Evolutionary conservation across 2,888 invertebrate species (phyloP).

Genomic region (Aspidiotus destructor): DNA sequence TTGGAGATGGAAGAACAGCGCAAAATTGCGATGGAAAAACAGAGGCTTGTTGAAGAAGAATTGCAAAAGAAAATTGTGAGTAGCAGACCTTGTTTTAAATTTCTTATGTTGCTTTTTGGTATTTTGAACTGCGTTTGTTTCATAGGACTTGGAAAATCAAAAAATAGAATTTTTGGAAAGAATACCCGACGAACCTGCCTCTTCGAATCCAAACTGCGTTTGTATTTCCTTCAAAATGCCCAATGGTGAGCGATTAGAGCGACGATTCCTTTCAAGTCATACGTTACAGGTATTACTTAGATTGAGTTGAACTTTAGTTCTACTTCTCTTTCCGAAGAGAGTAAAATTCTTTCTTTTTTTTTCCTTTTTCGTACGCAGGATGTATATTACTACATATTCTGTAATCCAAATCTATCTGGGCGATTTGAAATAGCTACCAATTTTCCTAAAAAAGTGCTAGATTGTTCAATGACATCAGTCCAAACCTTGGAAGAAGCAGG

Average conservation of each 20-base stretch:
- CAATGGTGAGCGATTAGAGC: conserved; percentile 73
- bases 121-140: conserved; percentile 16
- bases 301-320: too few relatives aligned
- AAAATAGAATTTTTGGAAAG: conserved; percentile 56
- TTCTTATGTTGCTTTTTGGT: not conserved
- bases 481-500: conserved; percentile 65
- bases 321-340: not conserved
- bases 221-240: conserved; percentile 86
- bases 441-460: conserved; percentile 78
- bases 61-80: conserved; percentile 20
- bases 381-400: conserved; percentile 89
- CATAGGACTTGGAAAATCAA: conserved; percentile 53
- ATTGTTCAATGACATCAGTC: conserved; percentile 48
- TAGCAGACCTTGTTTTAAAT: not conserved
- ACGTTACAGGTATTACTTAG: conserved; percentile 61
- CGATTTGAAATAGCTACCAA: conserved; percentile 92
- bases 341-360: too few relatives aligned
- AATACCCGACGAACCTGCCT: conserved; percentile 66
- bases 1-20: conserved; percentile 34
- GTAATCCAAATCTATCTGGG: conserved; percentile 84
- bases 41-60: conserved; percentile 23
- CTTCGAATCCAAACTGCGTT: conserved; percentile 59
- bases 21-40: conserved; percentile 22
- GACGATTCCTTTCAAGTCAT: conserved; percentile 71
- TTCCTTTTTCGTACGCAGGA: conserved; percentile 50